Conservation (phyloP, 2,113 vertebrate genomes). For the Antigone vipio region DNA sequence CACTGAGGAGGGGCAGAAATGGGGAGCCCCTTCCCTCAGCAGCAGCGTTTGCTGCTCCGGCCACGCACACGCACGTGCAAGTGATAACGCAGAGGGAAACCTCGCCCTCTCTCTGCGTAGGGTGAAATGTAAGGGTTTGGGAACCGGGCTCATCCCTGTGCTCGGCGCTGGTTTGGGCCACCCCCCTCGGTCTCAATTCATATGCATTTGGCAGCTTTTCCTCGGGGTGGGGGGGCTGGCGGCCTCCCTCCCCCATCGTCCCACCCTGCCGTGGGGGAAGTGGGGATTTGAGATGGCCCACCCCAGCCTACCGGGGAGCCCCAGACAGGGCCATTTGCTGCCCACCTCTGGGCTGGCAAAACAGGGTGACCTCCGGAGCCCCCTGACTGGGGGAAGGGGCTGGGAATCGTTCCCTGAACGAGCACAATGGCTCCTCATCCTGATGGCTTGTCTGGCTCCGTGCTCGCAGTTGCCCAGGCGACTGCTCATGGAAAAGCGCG, state of each 20-base stretch:
- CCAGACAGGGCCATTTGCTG: neutral
- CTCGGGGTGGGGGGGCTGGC: neutral
- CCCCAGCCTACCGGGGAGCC: neutral
- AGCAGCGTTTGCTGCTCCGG: neutral
- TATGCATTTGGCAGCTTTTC: neutral
- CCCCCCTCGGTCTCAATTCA: rapidly evolving
- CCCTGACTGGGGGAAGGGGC: neutral
- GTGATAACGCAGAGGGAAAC: rapidly evolving
- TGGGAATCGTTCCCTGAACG: neutral
- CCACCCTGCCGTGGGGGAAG: rapidly evolving
- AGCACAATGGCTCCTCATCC: neutral
- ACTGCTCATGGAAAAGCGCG: neutral
- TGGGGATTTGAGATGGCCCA: neutral
- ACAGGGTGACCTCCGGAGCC: neutral
- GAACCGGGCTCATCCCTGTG: neutral
- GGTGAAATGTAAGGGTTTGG: neutral
- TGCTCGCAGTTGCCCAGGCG: constrained; percentile 23
- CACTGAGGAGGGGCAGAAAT: neutral
- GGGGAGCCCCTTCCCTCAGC: neutral
- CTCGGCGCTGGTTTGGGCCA: neutral
- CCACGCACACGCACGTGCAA: rapidly evolving
- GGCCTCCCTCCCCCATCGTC: neutral
- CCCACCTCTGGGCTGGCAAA: neutral
- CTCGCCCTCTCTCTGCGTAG: rapidly evolving
- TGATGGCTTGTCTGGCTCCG: neutral